Base-by-base conservation (phyloP, 2,888 invertebrate genomes). In the Liposcelis brunnea region DNA sequence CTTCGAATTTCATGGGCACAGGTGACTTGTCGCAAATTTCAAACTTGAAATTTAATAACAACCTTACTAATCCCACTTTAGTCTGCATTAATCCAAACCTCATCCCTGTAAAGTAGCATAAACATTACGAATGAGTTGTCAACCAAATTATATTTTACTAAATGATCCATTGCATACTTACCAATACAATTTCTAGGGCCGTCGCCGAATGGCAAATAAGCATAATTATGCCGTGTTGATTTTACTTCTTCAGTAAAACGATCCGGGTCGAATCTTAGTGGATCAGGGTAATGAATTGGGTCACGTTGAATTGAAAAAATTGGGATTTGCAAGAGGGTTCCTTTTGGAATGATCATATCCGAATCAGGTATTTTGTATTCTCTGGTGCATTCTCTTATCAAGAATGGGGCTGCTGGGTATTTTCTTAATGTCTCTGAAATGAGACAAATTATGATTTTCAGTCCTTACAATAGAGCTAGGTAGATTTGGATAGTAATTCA, bases 181-280 rank as follows among this genome's bases (percentile, higher is more conserved):
- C 72, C 72, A 54, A 72, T 62, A 54, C 72, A 72, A 57, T 68
- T 67, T 49, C 70, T 62, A 6, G 71, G 71, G 1, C 72, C 72
- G 55, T 70, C 71, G 2, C 72, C 72, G 54, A 72, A 72, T 1
- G 72, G 71, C 61, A 71, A 62, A 65, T 68, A 71, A 46, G 67
- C 63, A 49, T 65, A 70, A 1, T 64, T 65, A 42, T 71, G 70
- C 38, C 72, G 58, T 36, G 61, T 63, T 0, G 65, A 61, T 49
- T 70, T 71, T 21, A 68, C 67, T 47, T 69, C 68, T 6, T 64
- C 59, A 0, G 64, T 57, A 57, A 76, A 77, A 49, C 76, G 63
- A 16, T 75, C 72, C 0, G 77, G 77, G 44, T 70, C 67, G 49
- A 77, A 77, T 31, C 64, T 63, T 2, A 71, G 65, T 1, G 79